A percentile compares a stretch with the other conserved stretches of the same genome.
These are phyloP conservation scores for Stomatorhinus ivindoensis DNA, from an alignment of 2,113 vertebrate genomes.

Conservation along the genomic window DNA sequence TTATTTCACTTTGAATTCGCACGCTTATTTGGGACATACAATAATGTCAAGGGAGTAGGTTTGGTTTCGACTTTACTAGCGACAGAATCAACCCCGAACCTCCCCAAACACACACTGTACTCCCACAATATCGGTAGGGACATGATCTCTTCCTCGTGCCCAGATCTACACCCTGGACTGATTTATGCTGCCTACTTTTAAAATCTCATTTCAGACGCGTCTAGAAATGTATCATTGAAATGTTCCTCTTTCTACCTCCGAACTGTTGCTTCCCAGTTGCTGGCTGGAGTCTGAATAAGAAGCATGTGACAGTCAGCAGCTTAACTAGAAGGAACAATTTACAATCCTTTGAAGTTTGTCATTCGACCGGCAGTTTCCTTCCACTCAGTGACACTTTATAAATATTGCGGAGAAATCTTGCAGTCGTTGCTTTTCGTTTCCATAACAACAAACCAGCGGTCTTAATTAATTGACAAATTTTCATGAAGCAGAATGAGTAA, in stretches of 20 bases:
- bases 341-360: neutral
- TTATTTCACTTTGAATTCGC: neutral
- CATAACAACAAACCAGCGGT: neutral
- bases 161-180: neutral
- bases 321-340: neutral
- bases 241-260: slow-evolving; percentile 16
- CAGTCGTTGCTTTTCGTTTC: neutral
- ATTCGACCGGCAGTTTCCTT: no score
- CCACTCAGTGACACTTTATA: neutral
- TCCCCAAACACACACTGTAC: neutral
- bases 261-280: slow-evolving; percentile 8
- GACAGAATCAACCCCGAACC: neutral
- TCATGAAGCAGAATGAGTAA: neutral
- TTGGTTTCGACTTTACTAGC: neutral
- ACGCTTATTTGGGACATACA: neutral
- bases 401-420: neutral
- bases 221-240: neutral
- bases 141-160: neutral
- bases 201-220: no score
- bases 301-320: neutral
- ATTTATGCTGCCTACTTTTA: neutral
- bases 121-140: neutral
- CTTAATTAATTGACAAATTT: neutral
- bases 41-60: neutral
- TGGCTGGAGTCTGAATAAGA: neutral